Conservation (phyloP, 2,113 vertebrate species). For the Muscicapa adusta region DNA sequence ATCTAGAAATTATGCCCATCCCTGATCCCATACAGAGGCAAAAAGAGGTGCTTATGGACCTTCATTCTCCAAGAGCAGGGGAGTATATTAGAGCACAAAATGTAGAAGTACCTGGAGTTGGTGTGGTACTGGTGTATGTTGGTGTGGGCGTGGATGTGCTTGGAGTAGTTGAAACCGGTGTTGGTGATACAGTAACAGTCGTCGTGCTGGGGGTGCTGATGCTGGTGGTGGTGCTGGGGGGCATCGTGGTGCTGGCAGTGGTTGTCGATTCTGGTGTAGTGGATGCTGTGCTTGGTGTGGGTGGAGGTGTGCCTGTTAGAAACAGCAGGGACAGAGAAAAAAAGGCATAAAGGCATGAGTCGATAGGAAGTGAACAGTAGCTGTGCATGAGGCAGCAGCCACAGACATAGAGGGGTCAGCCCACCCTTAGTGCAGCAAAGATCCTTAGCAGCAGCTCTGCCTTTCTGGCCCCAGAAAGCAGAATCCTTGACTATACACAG, state of each 20-base stretch:
- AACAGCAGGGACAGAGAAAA: background rate
- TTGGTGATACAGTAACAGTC: rapidly evolving
- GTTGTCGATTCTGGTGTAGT: background rate
- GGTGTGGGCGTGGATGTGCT: background rate
- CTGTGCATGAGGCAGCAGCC: rapidly evolving
- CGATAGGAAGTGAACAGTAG: rapidly evolving
- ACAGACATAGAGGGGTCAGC: rapidly evolving
- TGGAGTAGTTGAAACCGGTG: background rate
- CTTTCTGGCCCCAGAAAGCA: rapidly evolving
- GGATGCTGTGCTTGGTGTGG: background rate
- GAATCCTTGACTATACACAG: background rate
- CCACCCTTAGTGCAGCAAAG: rapidly evolving
- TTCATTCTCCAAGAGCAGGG: background rate
- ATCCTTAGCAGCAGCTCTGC: rapidly evolving
- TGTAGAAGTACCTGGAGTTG: background rate
- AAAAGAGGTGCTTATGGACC: background rate
- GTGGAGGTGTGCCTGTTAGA: background rate
- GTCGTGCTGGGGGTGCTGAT: background rate
- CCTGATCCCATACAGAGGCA: too few species aligned
- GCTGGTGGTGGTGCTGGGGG: background rate
- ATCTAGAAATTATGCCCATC: background rate
- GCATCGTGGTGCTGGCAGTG: background rate
- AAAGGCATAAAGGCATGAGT: rapidly evolving
- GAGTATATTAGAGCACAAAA: background rate
- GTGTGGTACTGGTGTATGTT: background rate